These are phyloP conservation scores for Microcebus griseorufus DNA, from an alignment of 2,113 vertebrate genomes.

Conservation along the genomic window DNA sequence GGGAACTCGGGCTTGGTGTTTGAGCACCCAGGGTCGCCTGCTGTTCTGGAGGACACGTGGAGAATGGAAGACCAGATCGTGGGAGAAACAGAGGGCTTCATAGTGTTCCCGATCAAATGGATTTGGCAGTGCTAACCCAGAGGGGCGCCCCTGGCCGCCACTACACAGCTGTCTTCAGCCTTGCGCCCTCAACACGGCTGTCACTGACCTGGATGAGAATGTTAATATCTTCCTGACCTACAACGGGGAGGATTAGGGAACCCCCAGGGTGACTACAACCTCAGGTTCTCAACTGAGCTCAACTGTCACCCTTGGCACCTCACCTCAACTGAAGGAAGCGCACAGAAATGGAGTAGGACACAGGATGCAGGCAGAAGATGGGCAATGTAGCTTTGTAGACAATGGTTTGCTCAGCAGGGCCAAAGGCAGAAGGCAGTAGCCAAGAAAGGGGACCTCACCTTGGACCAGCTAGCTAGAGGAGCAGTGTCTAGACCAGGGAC, in stretches of 20 bases:
- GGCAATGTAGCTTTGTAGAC: background rate
- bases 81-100: background rate
- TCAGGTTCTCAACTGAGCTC: background rate
- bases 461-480: background rate
- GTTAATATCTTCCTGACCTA: background rate
- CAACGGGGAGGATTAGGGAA: too few species aligned
- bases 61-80: background rate
- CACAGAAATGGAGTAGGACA: background rate
- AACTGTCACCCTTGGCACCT: background rate
- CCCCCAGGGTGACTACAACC: background rate
- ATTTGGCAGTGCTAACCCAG: background rate
- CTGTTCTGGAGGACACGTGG: background rate
- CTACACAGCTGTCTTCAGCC: background rate
- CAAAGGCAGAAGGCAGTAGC: background rate
- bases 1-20: background rate
- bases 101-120: background rate
- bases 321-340: background rate
- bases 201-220: background rate
- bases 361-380: background rate
- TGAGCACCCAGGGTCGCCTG: background rate
- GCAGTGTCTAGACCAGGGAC: background rate
- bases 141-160: background rate
- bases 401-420: background rate
- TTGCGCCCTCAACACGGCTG: background rate
- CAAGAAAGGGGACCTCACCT: background rate